Percentiles rank a stretch among this genome's conserved stretches.
Conservation (phyloP, 2,113 vertebrate genomes). For the Cichladusa arquata region DNA sequence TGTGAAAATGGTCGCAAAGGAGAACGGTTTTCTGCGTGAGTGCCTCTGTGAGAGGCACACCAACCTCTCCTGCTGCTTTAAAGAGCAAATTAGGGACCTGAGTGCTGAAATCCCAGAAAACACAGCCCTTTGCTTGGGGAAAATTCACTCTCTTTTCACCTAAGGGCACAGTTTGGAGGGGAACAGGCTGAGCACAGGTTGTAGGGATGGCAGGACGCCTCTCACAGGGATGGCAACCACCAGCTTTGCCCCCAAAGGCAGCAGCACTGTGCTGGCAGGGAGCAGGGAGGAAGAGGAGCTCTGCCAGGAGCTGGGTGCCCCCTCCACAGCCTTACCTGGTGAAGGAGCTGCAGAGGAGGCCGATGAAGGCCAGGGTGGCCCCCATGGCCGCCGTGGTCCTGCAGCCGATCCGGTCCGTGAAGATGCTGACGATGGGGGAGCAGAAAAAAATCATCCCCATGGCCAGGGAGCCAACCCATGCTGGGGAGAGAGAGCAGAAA, state of each 20-base stretch:
- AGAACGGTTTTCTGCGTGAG: neutral
- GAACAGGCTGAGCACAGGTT: neutral
- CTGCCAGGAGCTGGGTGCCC: neutral
- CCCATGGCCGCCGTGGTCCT: constrained; percentile 90
- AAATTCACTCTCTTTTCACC: neutral
- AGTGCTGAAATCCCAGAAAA: neutral
- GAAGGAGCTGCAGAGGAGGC: constrained; percentile 92
- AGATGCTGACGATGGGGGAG: constrained; percentile 98
- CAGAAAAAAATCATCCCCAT: constrained; percentile 99
- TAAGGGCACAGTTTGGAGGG: neutral
- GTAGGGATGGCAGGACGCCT: neutral
- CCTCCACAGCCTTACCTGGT: constrained; percentile 85
- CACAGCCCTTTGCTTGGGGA: neutral
- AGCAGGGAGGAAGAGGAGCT: neutral
- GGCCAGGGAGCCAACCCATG: constrained; percentile 93
- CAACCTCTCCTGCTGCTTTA: neutral
- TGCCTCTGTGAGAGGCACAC: neutral
- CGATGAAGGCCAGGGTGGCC: constrained; percentile 88
- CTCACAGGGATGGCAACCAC: neutral
- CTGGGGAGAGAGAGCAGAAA: constrained; percentile 73
- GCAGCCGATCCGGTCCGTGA: constrained; percentile 95
- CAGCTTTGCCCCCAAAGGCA: neutral
- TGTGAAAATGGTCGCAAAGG: neutral
- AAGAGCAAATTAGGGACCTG: neutral
- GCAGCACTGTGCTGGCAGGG: neutral